A percentile compares a stretch with the other conserved stretches of the same genome.
Evolutionary conservation across 2,888 invertebrate species (phyloP).

Genomic region (Pegoplata infirma): DNA sequence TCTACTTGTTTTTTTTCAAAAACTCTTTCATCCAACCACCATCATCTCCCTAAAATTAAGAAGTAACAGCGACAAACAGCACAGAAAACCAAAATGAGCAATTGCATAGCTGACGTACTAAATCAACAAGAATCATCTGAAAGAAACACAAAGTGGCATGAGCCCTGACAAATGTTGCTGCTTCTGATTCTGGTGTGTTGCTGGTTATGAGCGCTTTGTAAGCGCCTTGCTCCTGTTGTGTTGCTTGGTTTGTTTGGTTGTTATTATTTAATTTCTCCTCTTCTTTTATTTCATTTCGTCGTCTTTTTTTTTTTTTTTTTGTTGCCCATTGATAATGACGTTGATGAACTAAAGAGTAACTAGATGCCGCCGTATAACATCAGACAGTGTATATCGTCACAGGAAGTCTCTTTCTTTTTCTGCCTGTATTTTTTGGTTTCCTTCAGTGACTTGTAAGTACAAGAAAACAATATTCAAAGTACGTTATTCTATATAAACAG

Average conservation of each 20-base stretch:
- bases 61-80: not conserved
- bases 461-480: not conserved
- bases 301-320: too few species aligned
- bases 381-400: not conserved
- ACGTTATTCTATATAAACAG: not conserved
- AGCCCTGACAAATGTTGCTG: slow-evolving; percentile 52
- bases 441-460: not conserved
- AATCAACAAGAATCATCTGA: slow-evolving; percentile 52
- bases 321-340: slow-evolving; percentile 42
- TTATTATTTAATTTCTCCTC: slow-evolving; percentile 20
- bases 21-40: not conserved
- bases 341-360: slow-evolving; percentile 48
- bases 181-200: slow-evolving; percentile 15
- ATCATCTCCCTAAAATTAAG: not conserved
- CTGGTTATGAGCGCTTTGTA: slow-evolving; percentile 36
- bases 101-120: slow-evolving; percentile 29
- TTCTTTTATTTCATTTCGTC: slow-evolving; percentile 24
- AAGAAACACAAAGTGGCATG: slow-evolving; percentile 49
- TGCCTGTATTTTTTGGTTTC: not conserved
- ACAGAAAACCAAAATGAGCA: slow-evolving; percentile 14
- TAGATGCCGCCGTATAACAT: slow-evolving; percentile 27
- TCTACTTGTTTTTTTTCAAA: not conserved
- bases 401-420: not conserved
- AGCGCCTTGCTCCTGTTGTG: not conserved
- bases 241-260: slow-evolving; percentile 3